Evolutionary conservation across 2,113 vertebrate genomes (phyloP).

Genomic region (Podarcis muralis): DNA sequence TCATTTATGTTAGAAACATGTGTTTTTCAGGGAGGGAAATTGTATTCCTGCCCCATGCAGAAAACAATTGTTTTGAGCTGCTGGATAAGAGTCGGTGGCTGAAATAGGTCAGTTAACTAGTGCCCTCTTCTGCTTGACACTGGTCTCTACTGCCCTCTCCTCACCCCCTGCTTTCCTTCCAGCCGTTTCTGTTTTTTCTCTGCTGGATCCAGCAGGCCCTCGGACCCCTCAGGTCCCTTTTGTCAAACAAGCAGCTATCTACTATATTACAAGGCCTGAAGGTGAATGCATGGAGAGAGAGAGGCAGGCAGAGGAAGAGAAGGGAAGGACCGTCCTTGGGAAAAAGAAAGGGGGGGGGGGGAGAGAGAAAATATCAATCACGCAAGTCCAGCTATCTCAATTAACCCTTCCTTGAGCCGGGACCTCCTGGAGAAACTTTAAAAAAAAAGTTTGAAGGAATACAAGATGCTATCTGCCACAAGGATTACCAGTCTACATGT

Average conservation of each 20-base stretch:
- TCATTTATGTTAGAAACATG: not conserved
- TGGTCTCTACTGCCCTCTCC: slow-evolving; percentile 77
- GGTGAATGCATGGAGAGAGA: slow-evolving; percentile 59
- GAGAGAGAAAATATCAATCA: slow-evolving; percentile 81
- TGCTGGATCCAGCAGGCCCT: slow-evolving; percentile 62
- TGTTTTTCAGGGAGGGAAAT: too few relatives aligned
- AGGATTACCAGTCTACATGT: slow-evolving; percentile 90
- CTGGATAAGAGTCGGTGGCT: slow-evolving; percentile 21
- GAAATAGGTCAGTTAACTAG: slow-evolving; percentile 80
- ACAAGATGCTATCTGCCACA: slow-evolving; percentile 92
- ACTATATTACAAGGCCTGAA: slow-evolving; percentile 68
- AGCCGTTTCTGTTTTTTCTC: slow-evolving; percentile 51
- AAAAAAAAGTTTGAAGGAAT: slow-evolving; percentile 78
- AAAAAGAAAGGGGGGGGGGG: slow-evolving; percentile 61
- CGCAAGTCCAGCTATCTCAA: slow-evolving; percentile 80
- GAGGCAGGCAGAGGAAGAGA: not conserved
- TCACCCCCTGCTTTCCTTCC: slow-evolving; percentile 72
- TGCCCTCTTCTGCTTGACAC: slow-evolving; percentile 70
- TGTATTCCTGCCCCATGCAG: slow-evolving; percentile 14
- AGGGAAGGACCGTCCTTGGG: slow-evolving; percentile 53
- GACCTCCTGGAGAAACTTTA: slow-evolving; percentile 84
- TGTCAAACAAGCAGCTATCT: slow-evolving; percentile 70
- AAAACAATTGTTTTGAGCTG: slow-evolving; percentile 34
- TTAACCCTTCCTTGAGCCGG: slow-evolving; percentile 89
- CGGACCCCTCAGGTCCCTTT: slow-evolving; percentile 63